Conservation (phyloP, 2,113 vertebrate species). For the Bubo scandiacus region DNA sequence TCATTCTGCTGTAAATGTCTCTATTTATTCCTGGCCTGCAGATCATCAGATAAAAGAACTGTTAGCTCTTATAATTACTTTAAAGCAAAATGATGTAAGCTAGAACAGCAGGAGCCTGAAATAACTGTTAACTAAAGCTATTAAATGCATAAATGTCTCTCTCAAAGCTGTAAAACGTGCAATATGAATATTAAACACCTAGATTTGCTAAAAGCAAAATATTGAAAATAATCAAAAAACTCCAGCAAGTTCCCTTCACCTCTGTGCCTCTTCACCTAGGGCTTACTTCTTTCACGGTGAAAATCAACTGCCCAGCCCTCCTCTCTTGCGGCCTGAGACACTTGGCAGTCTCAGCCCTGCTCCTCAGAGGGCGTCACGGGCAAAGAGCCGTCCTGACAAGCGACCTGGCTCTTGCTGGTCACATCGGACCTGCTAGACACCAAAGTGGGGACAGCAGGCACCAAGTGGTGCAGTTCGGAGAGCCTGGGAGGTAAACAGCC, state of each 20-base stretch:
- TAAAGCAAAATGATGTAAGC: slow-evolving; percentile 62
- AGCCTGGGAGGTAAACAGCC: not conserved
- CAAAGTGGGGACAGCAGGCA: not conserved
- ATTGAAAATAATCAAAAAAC: not conserved
- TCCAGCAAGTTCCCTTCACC: not conserved
- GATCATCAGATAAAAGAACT: slow-evolving; percentile 56
- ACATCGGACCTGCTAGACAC: not conserved
- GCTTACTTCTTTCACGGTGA: not conserved
- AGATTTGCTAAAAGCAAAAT: slow-evolving; percentile 2
- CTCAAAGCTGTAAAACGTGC: slow-evolving; percentile 46
- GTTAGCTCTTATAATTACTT: slow-evolving; percentile 62
- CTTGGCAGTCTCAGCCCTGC: not conserved
- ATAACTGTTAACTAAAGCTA: slow-evolving; percentile 67
- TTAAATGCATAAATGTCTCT: slow-evolving; percentile 68
- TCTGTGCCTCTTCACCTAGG: not conserved
- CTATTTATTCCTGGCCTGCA: slow-evolving; percentile 24
- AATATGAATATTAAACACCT: slow-evolving; percentile 63
- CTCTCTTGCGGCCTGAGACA: not conserved
- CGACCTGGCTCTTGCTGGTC: not conserved
- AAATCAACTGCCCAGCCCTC: not conserved
- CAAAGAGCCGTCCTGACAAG: not conserved
- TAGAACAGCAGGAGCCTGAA: slow-evolving; percentile 57
- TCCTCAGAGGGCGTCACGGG: not conserved
- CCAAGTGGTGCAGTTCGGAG: not conserved
- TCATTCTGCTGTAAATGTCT: not conserved